phyloP scores from a whole-genome alignment of 2,888 invertebrate genomes.

The Phragmatobia fuliginosa region DNA sequence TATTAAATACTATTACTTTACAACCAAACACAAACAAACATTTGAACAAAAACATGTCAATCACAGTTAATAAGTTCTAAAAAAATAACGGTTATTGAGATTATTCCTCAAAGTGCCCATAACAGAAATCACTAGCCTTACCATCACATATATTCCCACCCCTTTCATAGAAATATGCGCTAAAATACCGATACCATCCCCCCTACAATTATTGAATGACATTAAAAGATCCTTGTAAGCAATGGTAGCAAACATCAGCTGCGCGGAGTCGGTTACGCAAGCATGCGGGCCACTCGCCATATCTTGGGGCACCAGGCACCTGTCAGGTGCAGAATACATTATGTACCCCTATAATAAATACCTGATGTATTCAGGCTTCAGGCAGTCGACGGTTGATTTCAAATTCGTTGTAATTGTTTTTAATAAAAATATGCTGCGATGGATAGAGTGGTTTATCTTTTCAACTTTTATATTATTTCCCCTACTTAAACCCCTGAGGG shows the following conservation, averaged over 20 bases:
- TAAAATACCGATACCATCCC: too few species aligned
- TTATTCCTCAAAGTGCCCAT: too few species aligned
- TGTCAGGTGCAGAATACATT: conserved; percentile 3
- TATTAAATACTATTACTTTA: too few species aligned
- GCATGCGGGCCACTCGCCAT: conserved; percentile 18
- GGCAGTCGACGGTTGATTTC: neutral
- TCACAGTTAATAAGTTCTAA: too few species aligned
- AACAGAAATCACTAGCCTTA: too few species aligned
- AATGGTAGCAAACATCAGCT: conserved; percentile 11
- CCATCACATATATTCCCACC: too few species aligned
- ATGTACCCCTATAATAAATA: conserved; percentile 14
- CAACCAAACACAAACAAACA: too few species aligned
- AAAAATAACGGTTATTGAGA: too few species aligned
- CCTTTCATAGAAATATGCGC: too few species aligned
- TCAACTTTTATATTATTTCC: neutral
- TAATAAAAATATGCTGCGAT: neutral
- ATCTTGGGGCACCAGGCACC: conserved; percentile 11
- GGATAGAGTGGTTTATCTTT: neutral
- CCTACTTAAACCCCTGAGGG: too few species aligned
- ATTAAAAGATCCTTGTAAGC: neutral
- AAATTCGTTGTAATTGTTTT: neutral
- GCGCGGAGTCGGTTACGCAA: conserved; percentile 12
- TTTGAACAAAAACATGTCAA: too few species aligned
- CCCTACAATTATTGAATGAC: neutral
- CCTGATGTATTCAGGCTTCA: conserved; percentile 13